Evolutionary conservation across 2,113 vertebrate species (phyloP).

Genomic region (Alces alces): DNA sequence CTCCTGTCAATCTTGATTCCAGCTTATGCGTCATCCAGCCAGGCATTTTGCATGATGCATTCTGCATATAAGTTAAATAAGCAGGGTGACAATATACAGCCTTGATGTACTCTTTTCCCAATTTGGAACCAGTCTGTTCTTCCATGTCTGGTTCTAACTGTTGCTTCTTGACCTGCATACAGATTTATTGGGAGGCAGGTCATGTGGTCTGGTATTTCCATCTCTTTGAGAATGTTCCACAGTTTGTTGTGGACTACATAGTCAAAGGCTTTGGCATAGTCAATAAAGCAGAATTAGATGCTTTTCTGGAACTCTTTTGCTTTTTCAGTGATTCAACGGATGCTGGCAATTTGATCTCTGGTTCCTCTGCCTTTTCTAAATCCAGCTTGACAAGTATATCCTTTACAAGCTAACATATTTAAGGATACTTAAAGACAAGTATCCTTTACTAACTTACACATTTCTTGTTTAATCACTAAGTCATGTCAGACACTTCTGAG

Average conservation of each 20-base stretch:
- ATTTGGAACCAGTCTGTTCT: neutral
- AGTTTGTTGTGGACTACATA: neutral
- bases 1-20: neutral
- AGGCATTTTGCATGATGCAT: neutral
- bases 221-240: neutral
- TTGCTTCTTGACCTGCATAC: neutral
- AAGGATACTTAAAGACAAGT: neutral
- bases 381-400: neutral
- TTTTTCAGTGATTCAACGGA: neutral
- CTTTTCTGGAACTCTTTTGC: neutral
- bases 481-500: accelerated
- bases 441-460: neutral
- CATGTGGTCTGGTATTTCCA: neutral
- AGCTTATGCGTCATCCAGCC: neutral
- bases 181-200: neutral
- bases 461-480: neutral
- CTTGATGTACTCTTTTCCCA: neutral
- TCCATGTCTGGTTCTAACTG: neutral
- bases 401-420: neutral
- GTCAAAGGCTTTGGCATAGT: neutral
- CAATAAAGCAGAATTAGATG: neutral
- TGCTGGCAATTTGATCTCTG: neutral
- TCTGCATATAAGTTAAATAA: neutral
- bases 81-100: neutral
- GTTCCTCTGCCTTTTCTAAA: neutral